Evolutionary conservation across 2,113 vertebrate species (phyloP).

Genomic region (Narcine bancroftii): DNA sequence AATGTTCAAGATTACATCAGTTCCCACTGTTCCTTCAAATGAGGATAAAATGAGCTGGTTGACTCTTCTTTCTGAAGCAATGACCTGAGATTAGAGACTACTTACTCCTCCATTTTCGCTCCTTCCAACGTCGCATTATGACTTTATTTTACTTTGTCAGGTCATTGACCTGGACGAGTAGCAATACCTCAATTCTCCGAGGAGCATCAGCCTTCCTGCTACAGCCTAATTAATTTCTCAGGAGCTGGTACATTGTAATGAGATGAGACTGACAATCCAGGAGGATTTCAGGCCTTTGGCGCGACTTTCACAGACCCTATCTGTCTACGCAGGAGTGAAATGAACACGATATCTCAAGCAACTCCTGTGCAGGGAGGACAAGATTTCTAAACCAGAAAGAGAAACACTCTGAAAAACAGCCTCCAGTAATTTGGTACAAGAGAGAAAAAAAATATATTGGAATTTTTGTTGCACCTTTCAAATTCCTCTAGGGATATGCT

Average conservation of each 20-base stretch:
- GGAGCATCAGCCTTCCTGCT: background rate
- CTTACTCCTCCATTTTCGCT: background rate
- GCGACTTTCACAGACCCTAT: background rate
- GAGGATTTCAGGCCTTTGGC: background rate
- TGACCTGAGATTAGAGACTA: background rate
- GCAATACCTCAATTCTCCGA: background rate
- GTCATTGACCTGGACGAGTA: background rate
- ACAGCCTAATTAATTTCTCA: background rate
- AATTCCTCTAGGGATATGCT: too few species aligned
- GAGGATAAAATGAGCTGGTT: background rate
- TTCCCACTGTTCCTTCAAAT: background rate
- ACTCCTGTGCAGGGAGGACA: background rate
- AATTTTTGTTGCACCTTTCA: too few species aligned
- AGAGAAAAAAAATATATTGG: too few species aligned
- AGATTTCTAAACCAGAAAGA: background rate
- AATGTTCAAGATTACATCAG: background rate
- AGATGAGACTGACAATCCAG: background rate
- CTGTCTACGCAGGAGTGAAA: background rate
- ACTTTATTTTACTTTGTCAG: background rate
- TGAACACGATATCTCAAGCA: background rate
- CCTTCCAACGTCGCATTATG: background rate
- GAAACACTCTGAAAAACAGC: background rate
- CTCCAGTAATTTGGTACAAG: background rate
- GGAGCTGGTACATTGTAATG: background rate
- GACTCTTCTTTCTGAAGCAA: background rate